phyloP scores from a whole-genome alignment of 2,797 vertebrate species.

The Peromyscus melanophrys region DNA sequence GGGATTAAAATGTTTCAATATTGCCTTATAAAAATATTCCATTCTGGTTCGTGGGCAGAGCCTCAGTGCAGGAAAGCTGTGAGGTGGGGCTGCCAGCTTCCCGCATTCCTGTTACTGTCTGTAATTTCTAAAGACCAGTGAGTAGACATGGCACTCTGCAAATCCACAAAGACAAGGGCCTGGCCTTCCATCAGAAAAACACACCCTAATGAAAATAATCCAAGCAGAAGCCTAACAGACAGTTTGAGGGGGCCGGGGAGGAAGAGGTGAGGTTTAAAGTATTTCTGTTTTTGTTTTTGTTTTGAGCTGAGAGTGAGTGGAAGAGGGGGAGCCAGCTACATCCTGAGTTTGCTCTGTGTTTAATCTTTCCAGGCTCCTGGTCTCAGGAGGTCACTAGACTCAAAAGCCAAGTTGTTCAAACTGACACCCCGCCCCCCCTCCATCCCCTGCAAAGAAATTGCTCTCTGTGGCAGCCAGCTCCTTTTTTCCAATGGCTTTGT shows the following conservation, averaged over 20 bases:
- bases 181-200: slow-evolving; percentile 80
- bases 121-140: slow-evolving; percentile 81
- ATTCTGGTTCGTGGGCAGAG: slow-evolving; percentile 42
- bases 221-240: slow-evolving; percentile 80
- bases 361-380: slow-evolving; percentile 55
- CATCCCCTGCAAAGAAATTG: slow-evolving; percentile 36
- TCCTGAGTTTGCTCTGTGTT: slow-evolving; percentile 66
- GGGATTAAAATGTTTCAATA: slow-evolving; percentile 73
- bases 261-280: slow-evolving; percentile 30
- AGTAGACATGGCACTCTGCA: slow-evolving; percentile 81
- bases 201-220: slow-evolving; percentile 80
- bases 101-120: slow-evolving; percentile 75
- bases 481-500: slow-evolving; percentile 85
- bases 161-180: slow-evolving; percentile 81
- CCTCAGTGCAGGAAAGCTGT: slow-evolving; percentile 46
- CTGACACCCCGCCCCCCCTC: not conserved
- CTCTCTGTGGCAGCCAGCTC: slow-evolving; percentile 73
- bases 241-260: not conserved
- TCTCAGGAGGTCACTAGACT: slow-evolving; percentile 66
- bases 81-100: slow-evolving; percentile 65
- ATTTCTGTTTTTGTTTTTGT: slow-evolving; percentile 79
- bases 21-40: slow-evolving; percentile 79
- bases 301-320: slow-evolving; percentile 68
- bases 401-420: slow-evolving; percentile 77
- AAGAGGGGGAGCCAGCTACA: not conserved